phyloP scores from a whole-genome alignment of 1,140 invertebrate species.

The Cyclina sinensis region DNA sequence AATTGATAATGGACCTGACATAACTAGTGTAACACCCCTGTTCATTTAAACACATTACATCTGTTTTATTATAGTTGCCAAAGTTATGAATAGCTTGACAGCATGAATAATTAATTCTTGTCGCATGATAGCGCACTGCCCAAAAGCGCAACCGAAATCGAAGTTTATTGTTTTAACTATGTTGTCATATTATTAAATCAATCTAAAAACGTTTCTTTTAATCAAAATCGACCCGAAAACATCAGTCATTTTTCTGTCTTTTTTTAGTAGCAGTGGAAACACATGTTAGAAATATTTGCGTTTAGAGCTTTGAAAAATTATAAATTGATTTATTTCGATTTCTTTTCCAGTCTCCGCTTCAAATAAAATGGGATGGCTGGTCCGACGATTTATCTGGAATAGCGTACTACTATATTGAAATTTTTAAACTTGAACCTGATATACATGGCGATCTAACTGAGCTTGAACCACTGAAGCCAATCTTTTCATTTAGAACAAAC shows the following conservation, averaged over 20 bases:
- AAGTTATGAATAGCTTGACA: too few species aligned
- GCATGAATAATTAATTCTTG: background rate
- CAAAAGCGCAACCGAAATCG: too few species aligned
- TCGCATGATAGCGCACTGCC: too few species aligned
- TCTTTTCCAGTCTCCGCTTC: background rate
- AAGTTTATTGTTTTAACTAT: too few species aligned
- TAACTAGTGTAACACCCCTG: background rate
- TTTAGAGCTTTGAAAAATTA: too few species aligned
- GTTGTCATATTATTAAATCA: too few species aligned
- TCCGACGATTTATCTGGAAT: constrained; percentile 48
- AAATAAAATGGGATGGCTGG: constrained; percentile 48
- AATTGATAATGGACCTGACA: background rate
- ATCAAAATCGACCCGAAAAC: too few species aligned
- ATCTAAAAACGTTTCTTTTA: too few species aligned
- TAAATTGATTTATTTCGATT: too few species aligned
- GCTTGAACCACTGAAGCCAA: constrained; percentile 19
- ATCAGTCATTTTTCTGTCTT: background rate
- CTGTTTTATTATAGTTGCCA: background rate
- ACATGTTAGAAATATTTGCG: too few species aligned
- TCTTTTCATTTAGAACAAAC: constrained; percentile 28
- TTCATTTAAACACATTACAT: too few species aligned
- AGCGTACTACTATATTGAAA: constrained; percentile 33
- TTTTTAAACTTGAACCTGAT: constrained; percentile 14
- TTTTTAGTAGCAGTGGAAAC: too few species aligned
- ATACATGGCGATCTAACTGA: constrained; percentile 49